These are phyloP conservation scores for Trinectes maculatus DNA, from an alignment of 2,113 vertebrate genomes.

Conservation along the genomic window DNA sequence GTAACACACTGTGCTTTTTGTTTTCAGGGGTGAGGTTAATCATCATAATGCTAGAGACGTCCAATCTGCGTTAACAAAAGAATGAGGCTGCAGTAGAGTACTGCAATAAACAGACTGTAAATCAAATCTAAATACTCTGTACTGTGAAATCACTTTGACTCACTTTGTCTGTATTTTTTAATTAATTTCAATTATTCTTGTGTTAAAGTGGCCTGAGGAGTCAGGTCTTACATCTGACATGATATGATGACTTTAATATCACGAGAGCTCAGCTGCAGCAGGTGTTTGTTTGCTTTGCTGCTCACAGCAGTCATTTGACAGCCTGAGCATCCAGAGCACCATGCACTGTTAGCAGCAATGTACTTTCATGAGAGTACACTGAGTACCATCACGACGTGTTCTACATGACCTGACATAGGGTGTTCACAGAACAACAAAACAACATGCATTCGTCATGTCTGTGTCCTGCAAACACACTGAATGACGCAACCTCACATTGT, in stretches of 20 bases:
- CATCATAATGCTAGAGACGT: not conserved
- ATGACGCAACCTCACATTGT: not conserved
- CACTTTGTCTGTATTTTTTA: too few species aligned
- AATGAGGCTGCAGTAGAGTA: not conserved
- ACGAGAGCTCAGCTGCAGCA: slow-evolving; percentile 6
- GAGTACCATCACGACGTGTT: not conserved
- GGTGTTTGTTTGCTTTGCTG: slow-evolving; percentile 15
- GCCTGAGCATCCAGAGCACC: not conserved
- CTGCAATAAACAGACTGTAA: not conserved
- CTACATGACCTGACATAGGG: too few species aligned
- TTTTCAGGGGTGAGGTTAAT: not conserved
- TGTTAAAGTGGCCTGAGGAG: too few species aligned
- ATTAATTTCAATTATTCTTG: too few species aligned
- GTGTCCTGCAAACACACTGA: not conserved
- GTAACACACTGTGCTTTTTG: not conserved
- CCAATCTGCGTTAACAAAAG: not conserved
- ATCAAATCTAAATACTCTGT: not conserved
- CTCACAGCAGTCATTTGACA: not conserved
- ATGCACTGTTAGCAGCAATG: not conserved
- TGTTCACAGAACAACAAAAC: too few species aligned
- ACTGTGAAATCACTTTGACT: too few species aligned
- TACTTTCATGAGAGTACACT: too few species aligned
- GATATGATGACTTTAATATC: slow-evolving; percentile 7
- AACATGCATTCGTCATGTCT: too few species aligned
- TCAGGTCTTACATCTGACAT: not conserved